Evolutionary conservation across 2,797 vertebrate genomes (phyloP).

Genomic region (Pseudochirops corinnae): DNA sequence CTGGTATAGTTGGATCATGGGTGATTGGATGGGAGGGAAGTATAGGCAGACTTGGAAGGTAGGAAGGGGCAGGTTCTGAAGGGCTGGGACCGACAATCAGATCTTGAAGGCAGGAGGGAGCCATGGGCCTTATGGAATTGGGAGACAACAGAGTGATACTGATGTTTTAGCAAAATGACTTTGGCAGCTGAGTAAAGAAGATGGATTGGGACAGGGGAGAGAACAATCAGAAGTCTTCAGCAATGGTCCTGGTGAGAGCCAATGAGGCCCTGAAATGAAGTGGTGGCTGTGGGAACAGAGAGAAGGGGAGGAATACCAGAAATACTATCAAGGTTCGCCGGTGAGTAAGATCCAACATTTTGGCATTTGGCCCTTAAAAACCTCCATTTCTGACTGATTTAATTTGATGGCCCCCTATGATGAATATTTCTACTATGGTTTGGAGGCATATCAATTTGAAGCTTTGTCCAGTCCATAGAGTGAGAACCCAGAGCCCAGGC

Average conservation of each 20-base stretch:
- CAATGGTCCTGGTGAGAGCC: background rate
- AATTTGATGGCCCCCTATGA: background rate
- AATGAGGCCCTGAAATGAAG: background rate
- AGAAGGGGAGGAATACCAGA: background rate
- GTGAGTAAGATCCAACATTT: background rate
- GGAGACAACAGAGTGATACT: background rate
- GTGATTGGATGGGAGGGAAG: background rate
- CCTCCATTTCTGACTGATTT: background rate
- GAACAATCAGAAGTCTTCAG: background rate
- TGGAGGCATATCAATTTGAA: background rate
- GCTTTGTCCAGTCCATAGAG: background rate
- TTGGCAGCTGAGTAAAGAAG: background rate
- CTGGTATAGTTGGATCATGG: background rate
- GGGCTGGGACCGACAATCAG: background rate
- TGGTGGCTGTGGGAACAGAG: background rate
- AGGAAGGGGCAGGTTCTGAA: background rate
- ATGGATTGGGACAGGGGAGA: background rate
- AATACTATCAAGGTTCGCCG: background rate
- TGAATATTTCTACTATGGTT: background rate
- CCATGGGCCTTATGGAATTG: background rate
- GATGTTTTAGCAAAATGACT: background rate
- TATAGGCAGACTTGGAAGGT: background rate
- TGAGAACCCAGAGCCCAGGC: background rate
- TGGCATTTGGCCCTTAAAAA: background rate
- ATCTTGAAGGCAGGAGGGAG: background rate